phyloP scores from a whole-genome alignment of 2,888 invertebrate genomes.

The Nesidiocoris tenuis region DNA sequence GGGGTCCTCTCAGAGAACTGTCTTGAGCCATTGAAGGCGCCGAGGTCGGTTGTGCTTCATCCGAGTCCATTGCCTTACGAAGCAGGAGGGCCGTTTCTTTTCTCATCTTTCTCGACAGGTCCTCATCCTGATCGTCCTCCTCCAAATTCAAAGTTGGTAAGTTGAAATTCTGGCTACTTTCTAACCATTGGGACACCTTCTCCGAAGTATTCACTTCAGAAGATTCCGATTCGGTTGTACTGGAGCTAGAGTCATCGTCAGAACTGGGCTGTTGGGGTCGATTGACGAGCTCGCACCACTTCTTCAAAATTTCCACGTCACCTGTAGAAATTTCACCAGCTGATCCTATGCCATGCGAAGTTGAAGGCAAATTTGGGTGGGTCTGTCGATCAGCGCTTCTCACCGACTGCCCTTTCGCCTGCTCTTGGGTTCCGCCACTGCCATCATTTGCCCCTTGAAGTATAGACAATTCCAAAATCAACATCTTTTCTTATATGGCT shows the following conservation, averaged over 20 bases:
- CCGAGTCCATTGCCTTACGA: background rate
- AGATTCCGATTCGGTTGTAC: background rate
- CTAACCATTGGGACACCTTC: conserved; percentile 17
- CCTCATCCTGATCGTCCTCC: background rate
- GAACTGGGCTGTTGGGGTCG: background rate
- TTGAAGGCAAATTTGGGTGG: too few species aligned
- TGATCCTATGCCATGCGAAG: background rate
- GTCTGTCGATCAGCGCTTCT: too few species aligned
- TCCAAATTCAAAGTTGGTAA: background rate
- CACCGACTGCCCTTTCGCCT: too few species aligned
- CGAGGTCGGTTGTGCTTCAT: background rate
- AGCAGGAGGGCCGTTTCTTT: conserved; percentile 11
- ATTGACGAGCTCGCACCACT: conserved; percentile 15
- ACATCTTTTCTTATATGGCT: too few species aligned
- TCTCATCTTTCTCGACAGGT: background rate
- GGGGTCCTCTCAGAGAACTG: conserved; percentile 25
- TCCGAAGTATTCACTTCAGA: conserved; percentile 7
- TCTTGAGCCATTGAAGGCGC: conserved; percentile 16
- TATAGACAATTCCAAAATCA: too few species aligned
- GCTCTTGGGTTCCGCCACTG: too few species aligned
- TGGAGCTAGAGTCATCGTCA: background rate
- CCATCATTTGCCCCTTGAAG: too few species aligned
- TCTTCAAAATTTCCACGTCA: conserved; percentile 8
- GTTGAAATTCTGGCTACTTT: background rate
- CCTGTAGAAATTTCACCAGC: background rate